Conservation (phyloP, 2,113 vertebrate species). For the Oenanthe oenanthe region DNA sequence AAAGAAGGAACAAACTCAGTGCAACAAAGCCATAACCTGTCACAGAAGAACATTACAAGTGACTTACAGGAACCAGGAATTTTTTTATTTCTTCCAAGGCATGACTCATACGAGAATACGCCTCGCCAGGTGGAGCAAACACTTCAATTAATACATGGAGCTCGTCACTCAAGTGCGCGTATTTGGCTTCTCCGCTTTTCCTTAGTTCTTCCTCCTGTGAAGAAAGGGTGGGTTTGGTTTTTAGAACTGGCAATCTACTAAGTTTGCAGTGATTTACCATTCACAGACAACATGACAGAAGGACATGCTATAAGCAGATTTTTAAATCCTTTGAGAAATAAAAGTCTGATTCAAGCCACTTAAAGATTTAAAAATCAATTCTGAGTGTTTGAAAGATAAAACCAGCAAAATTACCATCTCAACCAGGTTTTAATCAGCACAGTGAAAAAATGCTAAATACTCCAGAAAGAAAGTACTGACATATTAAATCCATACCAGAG, state of each 20-base stretch:
- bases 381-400: slow-evolving; percentile 52
- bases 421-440: slow-evolving; percentile 64
- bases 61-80: slow-evolving; percentile 98
- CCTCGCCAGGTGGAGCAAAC: slow-evolving; percentile 97
- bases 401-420: slow-evolving; percentile 49
- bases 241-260: slow-evolving; percentile 56
- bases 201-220: slow-evolving; percentile 95
- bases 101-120: slow-evolving; percentile 99
- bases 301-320: slow-evolving; percentile 35
- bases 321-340: slow-evolving; percentile 56
- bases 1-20: background rate
- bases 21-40: background rate
- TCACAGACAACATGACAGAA: slow-evolving; percentile 52
- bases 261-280: slow-evolving; percentile 57
- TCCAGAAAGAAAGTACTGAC: slow-evolving; percentile 33
- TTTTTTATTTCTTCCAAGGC: slow-evolving; percentile 99
- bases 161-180: slow-evolving; percentile 94
- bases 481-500: background rate
- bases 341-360: slow-evolving; percentile 42
- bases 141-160: slow-evolving; percentile 99
- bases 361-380: slow-evolving; percentile 65
- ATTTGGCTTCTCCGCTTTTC: slow-evolving; percentile 96
- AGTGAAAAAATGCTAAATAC: slow-evolving; percentile 52
- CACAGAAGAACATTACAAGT: slow-evolving; percentile 16
- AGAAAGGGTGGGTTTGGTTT: slow-evolving; percentile 11